Percentiles rank a stretch among this genome's conserved stretches.
phyloP scores from a whole-genome alignment of 2,888 invertebrate species.

The Pinctada fucata region DNA sequence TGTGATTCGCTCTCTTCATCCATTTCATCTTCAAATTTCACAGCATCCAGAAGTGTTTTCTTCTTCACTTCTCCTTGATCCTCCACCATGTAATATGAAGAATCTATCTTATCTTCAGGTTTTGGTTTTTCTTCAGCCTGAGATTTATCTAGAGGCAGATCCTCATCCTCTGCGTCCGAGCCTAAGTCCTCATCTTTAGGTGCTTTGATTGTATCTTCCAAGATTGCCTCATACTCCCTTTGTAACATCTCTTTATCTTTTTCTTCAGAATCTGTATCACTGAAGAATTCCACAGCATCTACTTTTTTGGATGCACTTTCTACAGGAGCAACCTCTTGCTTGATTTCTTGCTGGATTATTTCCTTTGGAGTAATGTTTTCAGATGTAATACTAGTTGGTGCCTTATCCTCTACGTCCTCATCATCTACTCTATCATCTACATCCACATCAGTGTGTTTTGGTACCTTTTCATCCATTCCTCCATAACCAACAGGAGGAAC shows the following conservation, averaged over 20 bases:
- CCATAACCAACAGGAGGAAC: constrained; percentile 11
- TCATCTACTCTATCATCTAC: constrained; percentile 30
- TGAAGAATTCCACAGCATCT: constrained; percentile 81
- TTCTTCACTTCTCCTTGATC: not conserved
- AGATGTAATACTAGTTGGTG: not conserved
- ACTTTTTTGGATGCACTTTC: constrained; percentile 4
- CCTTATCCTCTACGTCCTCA: constrained; percentile 19
- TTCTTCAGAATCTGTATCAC: constrained; percentile 78
- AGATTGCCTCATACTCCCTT: constrained; percentile 10
- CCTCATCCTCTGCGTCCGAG: constrained; percentile 22
- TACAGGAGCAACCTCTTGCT: not conserved
- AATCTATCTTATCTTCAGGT: constrained; percentile 6
- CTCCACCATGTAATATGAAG: not conserved
- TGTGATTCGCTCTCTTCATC: constrained; percentile 43
- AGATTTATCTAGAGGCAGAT: not conserved
- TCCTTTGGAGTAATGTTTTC: constrained; percentile 1
- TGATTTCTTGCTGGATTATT: not conserved
- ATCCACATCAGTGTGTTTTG: constrained; percentile 21
- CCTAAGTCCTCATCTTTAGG: not conserved
- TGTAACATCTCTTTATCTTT: constrained; percentile 80
- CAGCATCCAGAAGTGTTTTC: constrained; percentile 30
- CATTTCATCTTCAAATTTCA: not conserved
- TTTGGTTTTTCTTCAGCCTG: constrained; percentile 3
- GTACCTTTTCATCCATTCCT: constrained; percentile 13
- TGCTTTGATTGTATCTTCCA: not conserved